A percentile compares a stretch with the other conserved stretches of the same genome.
Evolutionary conservation across 2,113 vertebrate species (phyloP).

Genomic region (Cyprinodon tularosa): DNA sequence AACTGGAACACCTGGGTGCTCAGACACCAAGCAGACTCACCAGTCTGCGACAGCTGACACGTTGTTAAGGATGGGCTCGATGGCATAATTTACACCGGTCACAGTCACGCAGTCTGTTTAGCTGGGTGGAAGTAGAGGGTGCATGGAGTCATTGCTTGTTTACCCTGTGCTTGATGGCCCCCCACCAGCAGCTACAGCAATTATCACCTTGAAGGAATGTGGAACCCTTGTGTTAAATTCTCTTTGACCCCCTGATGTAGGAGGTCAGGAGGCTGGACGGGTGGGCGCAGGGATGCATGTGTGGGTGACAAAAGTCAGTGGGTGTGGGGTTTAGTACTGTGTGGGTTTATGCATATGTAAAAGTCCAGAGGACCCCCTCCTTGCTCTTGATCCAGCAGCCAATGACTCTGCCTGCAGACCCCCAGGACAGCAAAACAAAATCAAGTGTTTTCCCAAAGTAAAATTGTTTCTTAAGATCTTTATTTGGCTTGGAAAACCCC

Average conservation of each 20-base stretch:
- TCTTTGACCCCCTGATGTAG: slow-evolving; percentile 80
- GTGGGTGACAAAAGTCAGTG: slow-evolving; percentile 46
- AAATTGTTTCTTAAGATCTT: slow-evolving; percentile 59
- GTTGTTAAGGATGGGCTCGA: slow-evolving; percentile 58
- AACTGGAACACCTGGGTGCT: slow-evolving; percentile 69
- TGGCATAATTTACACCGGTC: slow-evolving; percentile 73
- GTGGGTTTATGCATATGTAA: slow-evolving; percentile 46
- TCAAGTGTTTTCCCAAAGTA: slow-evolving; percentile 72
- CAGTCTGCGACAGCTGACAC: slow-evolving; percentile 45
- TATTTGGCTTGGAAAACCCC: slow-evolving; percentile 54
- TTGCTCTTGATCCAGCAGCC: slow-evolving; percentile 36
- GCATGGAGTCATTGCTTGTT: slow-evolving; percentile 72
- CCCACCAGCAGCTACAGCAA: slow-evolving; percentile 80
- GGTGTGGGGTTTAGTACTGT: slow-evolving; percentile 49
- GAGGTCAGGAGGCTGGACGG: slow-evolving; percentile 75
- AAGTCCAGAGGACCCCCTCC: slow-evolving; percentile 46
- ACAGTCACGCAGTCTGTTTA: slow-evolving; percentile 56
- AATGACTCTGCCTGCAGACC: slow-evolving; percentile 41
- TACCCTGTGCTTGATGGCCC: slow-evolving; percentile 77
- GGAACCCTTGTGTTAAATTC: slow-evolving; percentile 81
- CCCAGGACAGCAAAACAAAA: slow-evolving; percentile 62
- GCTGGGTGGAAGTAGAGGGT: slow-evolving; percentile 27
- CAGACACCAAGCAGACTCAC: slow-evolving; percentile 54
- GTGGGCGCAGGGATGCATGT: slow-evolving; percentile 2
- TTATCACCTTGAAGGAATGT: slow-evolving; percentile 88